These are phyloP conservation scores for Actinia tenebrosa DNA, from an alignment of 64 coral and sea anemone species.

Conservation along the genomic window DNA sequence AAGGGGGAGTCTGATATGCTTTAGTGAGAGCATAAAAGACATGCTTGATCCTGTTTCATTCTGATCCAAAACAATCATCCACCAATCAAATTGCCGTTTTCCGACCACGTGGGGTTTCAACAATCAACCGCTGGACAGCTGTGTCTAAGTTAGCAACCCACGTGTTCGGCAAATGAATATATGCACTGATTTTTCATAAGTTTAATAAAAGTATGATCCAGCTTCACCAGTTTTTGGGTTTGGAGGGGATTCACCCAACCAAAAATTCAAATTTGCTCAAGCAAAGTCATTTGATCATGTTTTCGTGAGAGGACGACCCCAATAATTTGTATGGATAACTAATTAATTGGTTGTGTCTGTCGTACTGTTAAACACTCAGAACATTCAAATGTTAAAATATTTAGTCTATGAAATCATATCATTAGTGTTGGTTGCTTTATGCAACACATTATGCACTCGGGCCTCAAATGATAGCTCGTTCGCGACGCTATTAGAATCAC, in stretches of 20 bases:
- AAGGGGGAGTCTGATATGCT: background rate
- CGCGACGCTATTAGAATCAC: background rate
- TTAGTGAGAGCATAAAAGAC: background rate
- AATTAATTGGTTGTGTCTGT: background rate
- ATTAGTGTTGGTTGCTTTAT: background rate
- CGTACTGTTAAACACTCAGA: background rate
- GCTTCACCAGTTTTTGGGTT: background rate
- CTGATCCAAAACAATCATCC: background rate
- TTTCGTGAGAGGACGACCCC: background rate
- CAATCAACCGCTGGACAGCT: background rate
- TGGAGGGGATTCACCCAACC: background rate
- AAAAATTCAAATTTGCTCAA: background rate
- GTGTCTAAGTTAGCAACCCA: background rate
- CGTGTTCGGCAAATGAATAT: background rate
- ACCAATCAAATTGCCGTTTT: background rate
- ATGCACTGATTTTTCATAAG: background rate
- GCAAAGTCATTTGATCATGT: background rate
- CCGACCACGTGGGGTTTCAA: background rate
- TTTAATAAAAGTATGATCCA: no score
- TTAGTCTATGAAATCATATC: background rate
- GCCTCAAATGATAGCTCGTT: background rate
- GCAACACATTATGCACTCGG: background rate
- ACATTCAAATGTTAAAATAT: background rate
- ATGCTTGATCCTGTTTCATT: background rate
- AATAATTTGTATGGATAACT: background rate